Evolutionary conservation across 2,113 vertebrate genomes (phyloP).

Genomic region (Neolamprologus ventralis): DNA sequence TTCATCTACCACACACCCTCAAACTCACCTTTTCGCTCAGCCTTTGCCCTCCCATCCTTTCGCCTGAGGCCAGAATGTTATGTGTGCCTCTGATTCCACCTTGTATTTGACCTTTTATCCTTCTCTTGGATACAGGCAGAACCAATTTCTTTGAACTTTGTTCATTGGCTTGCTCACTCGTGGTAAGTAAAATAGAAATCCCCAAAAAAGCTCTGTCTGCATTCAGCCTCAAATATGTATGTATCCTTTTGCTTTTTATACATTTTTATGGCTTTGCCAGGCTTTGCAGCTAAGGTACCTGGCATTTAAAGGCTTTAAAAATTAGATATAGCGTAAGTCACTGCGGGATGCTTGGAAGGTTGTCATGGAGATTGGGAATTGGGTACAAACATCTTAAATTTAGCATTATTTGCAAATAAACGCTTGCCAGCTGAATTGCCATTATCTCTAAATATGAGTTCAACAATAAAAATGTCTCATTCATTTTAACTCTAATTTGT

Average conservation of each 20-base stretch:
- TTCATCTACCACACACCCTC: neutral
- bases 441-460: neutral
- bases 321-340: neutral
- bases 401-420: neutral
- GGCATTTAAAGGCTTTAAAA: neutral
- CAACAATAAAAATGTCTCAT: neutral
- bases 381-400: neutral
- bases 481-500: neutral
- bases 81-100: neutral
- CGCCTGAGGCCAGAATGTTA: neutral
- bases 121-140: neutral
- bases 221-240: neutral
- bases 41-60: neutral
- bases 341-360: neutral
- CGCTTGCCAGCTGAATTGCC: neutral
- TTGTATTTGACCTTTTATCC: slow-evolving; percentile 17
- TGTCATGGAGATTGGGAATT: neutral
- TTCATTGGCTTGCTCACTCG: neutral
- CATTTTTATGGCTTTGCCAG: neutral
- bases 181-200: neutral
- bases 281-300: neutral
- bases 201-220: neutral
- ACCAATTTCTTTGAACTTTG: neutral
- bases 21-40: slow-evolving; percentile 3
- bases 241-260: neutral